Base-by-base conservation (phyloP, 1,140 invertebrate genomes). In the Leptinotarsa texana region DNA sequence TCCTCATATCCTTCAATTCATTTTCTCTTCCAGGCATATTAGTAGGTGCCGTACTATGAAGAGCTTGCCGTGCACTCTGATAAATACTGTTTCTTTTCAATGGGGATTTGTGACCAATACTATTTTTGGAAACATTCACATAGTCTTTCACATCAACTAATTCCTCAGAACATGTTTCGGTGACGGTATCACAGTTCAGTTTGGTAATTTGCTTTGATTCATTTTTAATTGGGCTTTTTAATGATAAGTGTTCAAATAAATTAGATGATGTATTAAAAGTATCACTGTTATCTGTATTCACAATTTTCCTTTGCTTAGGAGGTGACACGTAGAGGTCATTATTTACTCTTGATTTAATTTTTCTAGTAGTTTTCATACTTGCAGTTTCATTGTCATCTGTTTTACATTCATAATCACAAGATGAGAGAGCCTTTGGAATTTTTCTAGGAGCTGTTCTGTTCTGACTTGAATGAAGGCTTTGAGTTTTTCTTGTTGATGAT, bases 1-100 rank as follows among this genome's bases (percentile, higher is more conserved):
- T 83, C 17, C 88, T 86, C 5, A 99, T 86, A 76, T 91, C 88
- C 1, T 87, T 80, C 3, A 94, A 88, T 86, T 99, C 93, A 63
- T 88, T 85, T 81, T 97, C 94, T 73, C 97, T 87, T 11, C 95
- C 92, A 18, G 94, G 90, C 66, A 98, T 84, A 69, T 86, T 85
- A 22, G 88, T 87, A 8, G 93, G 91, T 62, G 88, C 85, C 4
- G 90, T 89, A 76, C 92, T 93, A 82, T 95, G 93, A 1, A 96
- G 85, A 0, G 90, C 91, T 82, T 91, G 86, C 51, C 89, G 85
- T 2, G 90, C 90, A 80, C 85, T 88, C 70, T 88, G 87, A 79
- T 90, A 91, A 65, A 84, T 77, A 75, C 81, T 77, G 51, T 42
- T 42, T 42, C 33, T 42, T 11, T 42, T 42, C 33, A 42, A 11